Conservation (phyloP, 2,113 vertebrate species). For the Cephalopterus ornatus region DNA sequence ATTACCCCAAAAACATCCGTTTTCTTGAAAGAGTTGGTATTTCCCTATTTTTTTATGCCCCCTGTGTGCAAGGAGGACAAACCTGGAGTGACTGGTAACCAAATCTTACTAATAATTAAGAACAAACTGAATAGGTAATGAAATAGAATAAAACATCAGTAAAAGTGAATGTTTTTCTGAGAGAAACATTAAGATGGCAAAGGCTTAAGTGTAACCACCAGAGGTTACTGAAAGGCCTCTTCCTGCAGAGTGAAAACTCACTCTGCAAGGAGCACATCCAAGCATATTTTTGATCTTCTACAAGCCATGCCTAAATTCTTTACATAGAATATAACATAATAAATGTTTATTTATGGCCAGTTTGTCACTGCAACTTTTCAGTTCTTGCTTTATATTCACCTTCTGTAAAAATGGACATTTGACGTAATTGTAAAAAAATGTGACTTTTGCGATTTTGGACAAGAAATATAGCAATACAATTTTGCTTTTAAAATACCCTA, state of each 20-base stretch:
- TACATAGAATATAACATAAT: background rate
- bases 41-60: background rate
- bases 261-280: background rate
- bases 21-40: background rate
- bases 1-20: rapidly evolving
- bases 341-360: background rate
- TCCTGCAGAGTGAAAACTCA: background rate
- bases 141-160: background rate
- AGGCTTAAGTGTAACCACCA: background rate
- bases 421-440: background rate
- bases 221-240: background rate
- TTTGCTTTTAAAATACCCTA: background rate
- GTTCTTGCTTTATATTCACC: background rate
- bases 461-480: background rate
- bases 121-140: background rate
- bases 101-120: background rate
- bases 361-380: background rate
- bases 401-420: background rate
- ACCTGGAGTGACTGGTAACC: background rate
- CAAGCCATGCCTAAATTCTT: background rate
- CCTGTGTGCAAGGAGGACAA: background rate
- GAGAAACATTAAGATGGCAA: background rate
- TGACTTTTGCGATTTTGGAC: background rate
- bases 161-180: background rate
- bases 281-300: background rate